Evolutionary conservation across 2,113 vertebrate species (phyloP).

Genomic region (Talpa occidentalis): DNA sequence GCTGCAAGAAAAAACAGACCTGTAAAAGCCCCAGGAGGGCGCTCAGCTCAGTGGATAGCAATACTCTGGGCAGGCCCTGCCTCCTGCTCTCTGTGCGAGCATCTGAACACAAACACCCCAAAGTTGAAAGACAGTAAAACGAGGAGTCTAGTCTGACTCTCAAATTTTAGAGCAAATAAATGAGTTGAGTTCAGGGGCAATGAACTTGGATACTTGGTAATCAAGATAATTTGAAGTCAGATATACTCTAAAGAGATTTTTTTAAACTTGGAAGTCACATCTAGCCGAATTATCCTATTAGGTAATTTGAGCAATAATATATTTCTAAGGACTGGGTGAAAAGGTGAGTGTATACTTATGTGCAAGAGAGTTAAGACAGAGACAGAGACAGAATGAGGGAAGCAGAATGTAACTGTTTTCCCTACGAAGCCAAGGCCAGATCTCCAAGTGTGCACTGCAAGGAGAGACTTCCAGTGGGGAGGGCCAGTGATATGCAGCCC

Average conservation of each 20-base stretch:
- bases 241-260: slow-evolving; percentile 9
- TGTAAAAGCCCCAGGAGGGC: neutral
- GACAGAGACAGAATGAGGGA: neutral
- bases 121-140: neutral
- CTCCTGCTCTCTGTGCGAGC: neutral
- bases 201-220: neutral
- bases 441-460: neutral
- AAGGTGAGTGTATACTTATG: neutral
- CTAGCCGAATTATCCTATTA: neutral
- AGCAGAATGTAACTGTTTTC: neutral
- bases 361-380: neutral
- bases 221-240: neutral
- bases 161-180: slow-evolving; percentile 42
- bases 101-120: neutral
- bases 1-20: neutral
- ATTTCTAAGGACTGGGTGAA: neutral
- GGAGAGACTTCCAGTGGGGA: neutral
- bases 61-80: too few species aligned
- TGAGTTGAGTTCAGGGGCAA: neutral
- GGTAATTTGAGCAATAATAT: neutral
- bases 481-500: neutral
- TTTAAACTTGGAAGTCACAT: neutral
- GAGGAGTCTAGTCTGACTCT: neutral
- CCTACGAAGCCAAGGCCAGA: neutral
- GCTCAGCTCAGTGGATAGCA: neutral